Evolutionary conservation across 2,797 vertebrate species (phyloP), one percentile per base, ranked within the genome.

Genomic region (Varecia variegata): DNA sequence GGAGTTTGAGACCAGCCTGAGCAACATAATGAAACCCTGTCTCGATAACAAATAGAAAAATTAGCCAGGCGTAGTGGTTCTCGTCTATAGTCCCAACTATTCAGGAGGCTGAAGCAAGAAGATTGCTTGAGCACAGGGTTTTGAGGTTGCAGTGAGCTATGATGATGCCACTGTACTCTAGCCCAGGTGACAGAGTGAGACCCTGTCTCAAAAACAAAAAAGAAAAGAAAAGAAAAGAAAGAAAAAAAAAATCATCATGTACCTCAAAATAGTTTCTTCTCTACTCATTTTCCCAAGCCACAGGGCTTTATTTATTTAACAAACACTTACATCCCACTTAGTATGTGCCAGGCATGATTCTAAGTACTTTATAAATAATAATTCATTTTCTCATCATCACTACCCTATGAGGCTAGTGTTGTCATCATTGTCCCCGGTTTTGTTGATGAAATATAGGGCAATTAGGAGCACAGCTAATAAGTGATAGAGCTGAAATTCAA

Each of bases 231-330:
- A 14, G 12, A 54, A 20, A 54, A 54, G 52, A 60, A 60, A 60
- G 4, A 60, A 58, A 30, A 15, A 3, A 58, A 87, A 77, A 80
- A 68, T 35, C 93, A 92, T 65, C 60, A 94, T 62, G 56, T 56
- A 50, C 73, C 40, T 94, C 91, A 80, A 93, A 95, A 90, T 52
- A 40, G 30, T 81, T 85, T 92, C 77, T 79, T 84, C 32, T 84
- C 35, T 87, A 65, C 84, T 82, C 43, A 67, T 93, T 90, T 97
- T 30, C 74, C 60, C 30, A 70, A 96, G 71, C 32, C 17, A 58
- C 18, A n/a, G 43, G n/a, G 8, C n/a, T 95, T 90, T 93, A 85
- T 91, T 80, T 91, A 85, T 70, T 94, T 25, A 87, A 82, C 32
- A 58, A 87, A 47, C 71, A 67, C 12, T 60, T 67, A 10, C 15